These are phyloP conservation scores for Papilio dardanus DNA, from an alignment of 1,140 invertebrate genomes.

Conservation along the genomic window DNA sequence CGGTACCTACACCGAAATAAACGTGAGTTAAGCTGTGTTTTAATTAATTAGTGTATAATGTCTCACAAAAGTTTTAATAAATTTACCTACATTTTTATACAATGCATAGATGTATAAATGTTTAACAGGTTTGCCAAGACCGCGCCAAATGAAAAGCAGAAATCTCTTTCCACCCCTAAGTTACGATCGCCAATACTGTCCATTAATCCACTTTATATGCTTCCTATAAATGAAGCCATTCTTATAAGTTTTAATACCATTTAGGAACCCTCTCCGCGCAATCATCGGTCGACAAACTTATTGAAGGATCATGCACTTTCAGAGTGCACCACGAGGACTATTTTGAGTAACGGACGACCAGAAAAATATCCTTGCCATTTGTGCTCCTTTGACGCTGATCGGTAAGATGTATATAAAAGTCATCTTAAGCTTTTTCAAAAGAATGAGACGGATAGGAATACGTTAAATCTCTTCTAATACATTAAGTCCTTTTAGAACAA, in stretches of 20 bases:
- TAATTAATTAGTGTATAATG: no score
- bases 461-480: not conserved
- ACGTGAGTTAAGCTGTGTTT: no score
- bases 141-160: no score
- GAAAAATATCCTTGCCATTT: constrained; percentile 66
- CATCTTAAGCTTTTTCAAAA: not conserved
- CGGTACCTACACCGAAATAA: no score
- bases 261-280: constrained; percentile 52
- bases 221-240: not conserved
- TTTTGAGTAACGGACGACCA: constrained; percentile 41
- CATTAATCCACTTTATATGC: no score
- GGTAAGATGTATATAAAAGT: constrained; percentile 49
- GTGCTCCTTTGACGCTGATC: constrained; percentile 67
- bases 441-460: not conserved
- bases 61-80: no score
- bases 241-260: not conserved
- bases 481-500: no score
- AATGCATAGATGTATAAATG: no score
- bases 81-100: no score
- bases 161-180: no score
- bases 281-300: constrained; percentile 61
- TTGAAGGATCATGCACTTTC: constrained; percentile 44
- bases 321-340: constrained; percentile 37
- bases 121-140: no score
- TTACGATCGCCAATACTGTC: no score